phyloP scores from a whole-genome alignment of 1,140 invertebrate genomes.

The Elysia chlorotica region DNA sequence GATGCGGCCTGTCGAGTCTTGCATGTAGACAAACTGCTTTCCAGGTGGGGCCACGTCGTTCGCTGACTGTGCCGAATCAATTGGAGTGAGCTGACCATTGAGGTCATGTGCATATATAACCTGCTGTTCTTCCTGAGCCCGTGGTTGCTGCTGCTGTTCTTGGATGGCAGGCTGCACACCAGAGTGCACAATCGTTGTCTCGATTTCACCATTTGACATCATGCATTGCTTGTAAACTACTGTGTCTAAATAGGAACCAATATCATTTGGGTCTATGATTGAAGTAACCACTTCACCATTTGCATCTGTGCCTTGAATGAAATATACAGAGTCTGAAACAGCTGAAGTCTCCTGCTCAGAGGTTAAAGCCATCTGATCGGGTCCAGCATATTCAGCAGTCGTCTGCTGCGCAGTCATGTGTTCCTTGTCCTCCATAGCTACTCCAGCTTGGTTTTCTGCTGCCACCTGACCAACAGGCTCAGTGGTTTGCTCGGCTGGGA shows the following conservation, averaged over 20 bases:
- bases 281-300: conserved; percentile 13
- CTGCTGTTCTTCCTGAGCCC: conserved; percentile 7
- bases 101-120: conserved; percentile 20
- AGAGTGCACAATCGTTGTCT: conserved; percentile 15
- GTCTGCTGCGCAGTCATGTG: too few species aligned
- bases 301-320: conserved; percentile 20
- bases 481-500: too few species aligned
- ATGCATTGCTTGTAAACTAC: conserved; percentile 23
- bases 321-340: conserved; percentile 21
- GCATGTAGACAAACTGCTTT: conserved; percentile 25
- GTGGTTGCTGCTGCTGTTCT: not conserved
- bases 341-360: too few species aligned
- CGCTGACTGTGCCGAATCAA: conserved; percentile 18
- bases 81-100: conserved; percentile 19
- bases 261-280: conserved; percentile 23
- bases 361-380: too few species aligned
- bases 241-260: conserved; percentile 13
- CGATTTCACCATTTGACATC: conserved; percentile 15
- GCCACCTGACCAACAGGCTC: too few species aligned
- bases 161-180: not conserved
- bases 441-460: too few species aligned
- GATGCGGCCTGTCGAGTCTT: conserved; percentile 19
- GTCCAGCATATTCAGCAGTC: too few species aligned
- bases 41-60: conserved; percentile 22
- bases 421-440: too few species aligned